Percentiles rank a stretch among this genome's conserved stretches.
Conservation (phyloP, 2,888 invertebrate species). For the Pollenia labialis region DNA sequence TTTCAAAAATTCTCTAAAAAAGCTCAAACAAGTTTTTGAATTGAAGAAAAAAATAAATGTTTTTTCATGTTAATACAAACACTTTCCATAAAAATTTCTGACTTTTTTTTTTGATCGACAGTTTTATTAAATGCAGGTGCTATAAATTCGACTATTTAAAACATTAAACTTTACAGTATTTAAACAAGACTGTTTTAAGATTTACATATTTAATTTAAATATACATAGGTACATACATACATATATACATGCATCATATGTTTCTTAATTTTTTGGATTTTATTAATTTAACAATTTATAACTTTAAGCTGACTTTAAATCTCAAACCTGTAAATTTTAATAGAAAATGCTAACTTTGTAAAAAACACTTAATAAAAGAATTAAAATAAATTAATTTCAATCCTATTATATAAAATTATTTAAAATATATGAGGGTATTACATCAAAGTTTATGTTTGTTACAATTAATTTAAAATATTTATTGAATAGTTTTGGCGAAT, state of each 20-base stretch:
- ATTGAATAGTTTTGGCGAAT: not conserved
- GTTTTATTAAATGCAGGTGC: slow-evolving; percentile 37
- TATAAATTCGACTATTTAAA: not conserved
- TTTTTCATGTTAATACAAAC: slow-evolving; percentile 11
- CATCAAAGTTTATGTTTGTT: slow-evolving; percentile 1
- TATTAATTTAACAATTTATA: slow-evolving; percentile 21
- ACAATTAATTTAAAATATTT: not conserved
- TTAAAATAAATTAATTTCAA: not conserved
- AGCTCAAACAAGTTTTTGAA: slow-evolving; percentile 5
- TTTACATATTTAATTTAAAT: slow-evolving; percentile 14
- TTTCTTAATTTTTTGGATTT: not conserved
- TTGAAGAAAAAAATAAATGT: slow-evolving; percentile 7
- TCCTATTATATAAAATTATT: not conserved
- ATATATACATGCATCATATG: not conserved
- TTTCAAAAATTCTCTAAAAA: not conserved
- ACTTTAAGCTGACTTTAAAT: slow-evolving; percentile 19
- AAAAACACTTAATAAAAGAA: not conserved
- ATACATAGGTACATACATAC: not conserved
- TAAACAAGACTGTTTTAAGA: not conserved
- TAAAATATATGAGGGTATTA: not conserved
- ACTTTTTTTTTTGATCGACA: slow-evolving; percentile 27
- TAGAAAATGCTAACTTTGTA: too few relatives aligned
- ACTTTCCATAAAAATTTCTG: not conserved
- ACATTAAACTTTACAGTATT: not conserved
- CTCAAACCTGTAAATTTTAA: not conserved